Conservation (phyloP, 2,113 vertebrate species). For the Melanocharis versteri region DNA sequence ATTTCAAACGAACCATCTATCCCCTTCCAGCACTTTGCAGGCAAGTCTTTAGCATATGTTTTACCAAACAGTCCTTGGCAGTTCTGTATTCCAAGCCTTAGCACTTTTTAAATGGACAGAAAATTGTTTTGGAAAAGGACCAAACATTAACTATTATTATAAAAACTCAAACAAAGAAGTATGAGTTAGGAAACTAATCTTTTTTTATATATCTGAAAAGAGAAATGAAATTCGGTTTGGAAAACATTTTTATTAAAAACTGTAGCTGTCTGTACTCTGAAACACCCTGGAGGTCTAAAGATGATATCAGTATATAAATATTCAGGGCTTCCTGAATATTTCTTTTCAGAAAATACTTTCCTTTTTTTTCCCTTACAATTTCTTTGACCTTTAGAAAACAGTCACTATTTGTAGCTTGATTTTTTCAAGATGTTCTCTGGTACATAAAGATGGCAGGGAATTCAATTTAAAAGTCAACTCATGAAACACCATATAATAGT, state of each 20-base stretch:
- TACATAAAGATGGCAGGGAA: slow-evolving; percentile 45
- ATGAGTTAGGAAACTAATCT: slow-evolving; percentile 5
- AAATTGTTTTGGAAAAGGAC: slow-evolving; percentile 38
- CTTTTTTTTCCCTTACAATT: background rate
- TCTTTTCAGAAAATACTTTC: slow-evolving; percentile 36
- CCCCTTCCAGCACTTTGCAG: background rate
- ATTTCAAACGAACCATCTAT: background rate
- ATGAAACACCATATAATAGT: slow-evolving; percentile 39
- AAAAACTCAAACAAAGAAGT: slow-evolving; percentile 20
- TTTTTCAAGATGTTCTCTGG: slow-evolving; percentile 48
- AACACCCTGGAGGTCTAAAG: slow-evolving; percentile 55
- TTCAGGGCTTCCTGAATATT: slow-evolving; percentile 54
- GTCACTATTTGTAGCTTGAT: slow-evolving; percentile 46
- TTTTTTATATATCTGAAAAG: slow-evolving; percentile 15
- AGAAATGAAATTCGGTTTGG: slow-evolving; percentile 44
- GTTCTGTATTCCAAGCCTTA: background rate
- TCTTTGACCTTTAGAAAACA: slow-evolving; percentile 54
- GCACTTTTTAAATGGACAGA: slow-evolving; percentile 12
- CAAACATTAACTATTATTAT: background rate
- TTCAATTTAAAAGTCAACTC: slow-evolving; percentile 51
- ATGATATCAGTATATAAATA: slow-evolving; percentile 59
- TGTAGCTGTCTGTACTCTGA: slow-evolving; percentile 30
- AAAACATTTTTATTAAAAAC: slow-evolving; percentile 57
- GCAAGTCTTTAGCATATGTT: background rate
- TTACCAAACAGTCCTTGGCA: background rate